Evolutionary conservation across 2,113 vertebrate genomes (phyloP).

Genomic region (Chauna torquata): DNA sequence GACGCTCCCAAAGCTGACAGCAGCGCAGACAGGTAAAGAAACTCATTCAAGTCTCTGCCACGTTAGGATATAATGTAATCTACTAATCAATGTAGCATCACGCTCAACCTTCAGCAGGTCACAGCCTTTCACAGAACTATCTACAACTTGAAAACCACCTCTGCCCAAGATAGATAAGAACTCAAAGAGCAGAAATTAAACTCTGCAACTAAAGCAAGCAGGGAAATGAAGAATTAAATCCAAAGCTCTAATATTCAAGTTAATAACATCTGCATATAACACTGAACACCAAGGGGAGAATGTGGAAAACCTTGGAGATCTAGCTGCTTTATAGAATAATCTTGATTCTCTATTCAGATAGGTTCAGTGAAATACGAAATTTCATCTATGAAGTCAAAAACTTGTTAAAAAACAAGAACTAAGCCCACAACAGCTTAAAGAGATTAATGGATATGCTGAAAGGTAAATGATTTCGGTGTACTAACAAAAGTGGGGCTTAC

Average conservation of each 20-base stretch:
- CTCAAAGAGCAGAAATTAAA: not conserved
- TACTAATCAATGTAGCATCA: not conserved
- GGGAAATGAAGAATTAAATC: not conserved
- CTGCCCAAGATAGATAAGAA: not conserved
- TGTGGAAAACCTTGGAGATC: not conserved
- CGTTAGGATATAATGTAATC: not conserved
- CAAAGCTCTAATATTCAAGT: not conserved
- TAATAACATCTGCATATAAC: not conserved
- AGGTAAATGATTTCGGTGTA: not conserved
- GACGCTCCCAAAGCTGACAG: not conserved
- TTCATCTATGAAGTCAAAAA: not conserved
- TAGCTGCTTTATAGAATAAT: not conserved
- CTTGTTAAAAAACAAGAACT: not conserved
- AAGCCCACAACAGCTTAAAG: not conserved
- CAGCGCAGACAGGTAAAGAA: not conserved
- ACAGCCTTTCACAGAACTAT: not conserved
- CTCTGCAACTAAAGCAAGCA: not conserved
- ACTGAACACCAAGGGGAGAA: not conserved
- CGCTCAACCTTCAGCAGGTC: not conserved
- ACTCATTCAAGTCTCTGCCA: not conserved
- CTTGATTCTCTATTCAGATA: not conserved
- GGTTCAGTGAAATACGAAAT: not conserved
- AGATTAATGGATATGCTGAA: not conserved
- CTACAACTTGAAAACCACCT: not conserved
- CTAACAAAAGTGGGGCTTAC: not conserved